Evolutionary conservation across 2,113 vertebrate genomes (phyloP).

Genomic region (Aptenodytes forsteri): DNA sequence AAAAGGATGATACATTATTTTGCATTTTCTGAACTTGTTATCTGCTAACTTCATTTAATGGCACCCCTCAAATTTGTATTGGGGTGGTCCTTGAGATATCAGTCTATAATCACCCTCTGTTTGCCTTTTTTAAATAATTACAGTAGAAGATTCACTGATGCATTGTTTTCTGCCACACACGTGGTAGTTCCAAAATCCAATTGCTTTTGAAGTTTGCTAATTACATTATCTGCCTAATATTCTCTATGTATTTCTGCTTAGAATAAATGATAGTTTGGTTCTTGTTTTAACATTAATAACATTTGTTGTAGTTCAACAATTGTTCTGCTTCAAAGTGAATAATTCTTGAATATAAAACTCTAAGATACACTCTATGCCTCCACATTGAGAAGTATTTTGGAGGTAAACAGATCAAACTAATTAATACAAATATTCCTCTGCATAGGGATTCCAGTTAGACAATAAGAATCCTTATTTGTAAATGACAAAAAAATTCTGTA

Average conservation of each 20-base stretch:
- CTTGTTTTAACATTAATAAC: background rate
- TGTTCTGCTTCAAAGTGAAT: background rate
- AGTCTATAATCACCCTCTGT: background rate
- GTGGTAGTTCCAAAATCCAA: background rate
- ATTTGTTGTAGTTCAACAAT: background rate
- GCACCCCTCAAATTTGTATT: background rate
- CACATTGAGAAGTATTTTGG: background rate
- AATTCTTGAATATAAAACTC: background rate
- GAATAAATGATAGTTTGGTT: background rate
- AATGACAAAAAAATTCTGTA: background rate
- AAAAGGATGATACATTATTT: background rate
- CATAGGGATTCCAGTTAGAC: background rate
- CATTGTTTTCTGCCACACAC: background rate
- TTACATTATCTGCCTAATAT: background rate
- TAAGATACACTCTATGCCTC: background rate
- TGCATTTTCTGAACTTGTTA: background rate
- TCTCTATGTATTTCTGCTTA: background rate
- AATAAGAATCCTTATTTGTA: background rate
- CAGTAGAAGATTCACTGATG: background rate
- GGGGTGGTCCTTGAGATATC: background rate
- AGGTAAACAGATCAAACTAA: background rate
- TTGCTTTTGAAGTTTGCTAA: background rate
- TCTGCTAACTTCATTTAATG: background rate
- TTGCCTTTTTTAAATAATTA: background rate
- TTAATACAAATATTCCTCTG: background rate